Evolutionary conservation across 2,113 vertebrate species (phyloP), one percentile per base, ranked within the genome.

Genomic region (Leptobrachium ailaonicum): DNA sequence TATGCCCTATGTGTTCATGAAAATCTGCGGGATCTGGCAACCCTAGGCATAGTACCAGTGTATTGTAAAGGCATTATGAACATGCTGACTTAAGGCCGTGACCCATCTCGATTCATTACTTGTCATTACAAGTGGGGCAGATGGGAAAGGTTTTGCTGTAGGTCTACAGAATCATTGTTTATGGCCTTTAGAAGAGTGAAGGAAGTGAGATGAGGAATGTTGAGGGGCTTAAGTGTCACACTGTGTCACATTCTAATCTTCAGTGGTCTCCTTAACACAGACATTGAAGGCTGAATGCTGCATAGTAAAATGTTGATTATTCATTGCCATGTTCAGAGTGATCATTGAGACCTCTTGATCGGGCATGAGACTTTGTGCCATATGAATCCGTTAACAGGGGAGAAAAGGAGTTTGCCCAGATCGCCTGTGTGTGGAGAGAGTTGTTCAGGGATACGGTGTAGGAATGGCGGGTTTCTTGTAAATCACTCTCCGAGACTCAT

Each of bases 391-490:
- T 82, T 87, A 88, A 87, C 83, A 85, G 86, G 88, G 87, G 88
- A 85, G 89, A 88, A 88, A 84, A 90, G 86, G 71, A 87, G 87
- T 92, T 90, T 88, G 58, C 84, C 82, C 20, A 32, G 87, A 53
- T 40, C 93, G 92, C 92, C 86, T 90, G 91, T 92, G 94, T 95
- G 90, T 90, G 87, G 81, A 87, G 80, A 12, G 84, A 87, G 89
- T 90, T 87, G 84, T 92, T 89, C 83, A 71, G 89, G 85, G 89
- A 90, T 87, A 90, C 88, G 70, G 83, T 85, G 68, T 85, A 90
- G 91, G 92, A 91, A 90, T 86, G 88, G 85, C 84, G 78, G 86
- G 87, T 87, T 91, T 90, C 89, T 88, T 87, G 87, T 91, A 92
- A 92, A 92, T 89, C 87, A 86, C 86, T 90, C 84, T 87, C 89